A percentile compares a stretch with the other conserved stretches of the same genome.
Evolutionary conservation across 2,113 vertebrate genomes (phyloP).

Genomic region (Nyctereutes procyonoides): DNA sequence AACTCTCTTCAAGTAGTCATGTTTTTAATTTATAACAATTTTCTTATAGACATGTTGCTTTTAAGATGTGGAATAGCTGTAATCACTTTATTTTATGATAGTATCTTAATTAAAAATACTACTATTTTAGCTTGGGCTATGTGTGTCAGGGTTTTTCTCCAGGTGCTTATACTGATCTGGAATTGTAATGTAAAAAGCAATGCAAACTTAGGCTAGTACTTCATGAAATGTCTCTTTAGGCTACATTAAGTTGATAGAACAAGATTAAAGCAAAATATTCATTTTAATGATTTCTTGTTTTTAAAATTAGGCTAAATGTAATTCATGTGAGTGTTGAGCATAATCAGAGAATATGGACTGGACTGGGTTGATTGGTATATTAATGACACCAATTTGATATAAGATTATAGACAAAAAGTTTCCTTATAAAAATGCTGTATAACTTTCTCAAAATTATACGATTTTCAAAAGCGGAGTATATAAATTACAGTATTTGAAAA

Average conservation of each 20-base stretch:
- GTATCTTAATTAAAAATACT: slow-evolving; percentile 74
- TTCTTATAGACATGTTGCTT: slow-evolving; percentile 76
- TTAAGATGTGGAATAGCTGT: slow-evolving; percentile 72
- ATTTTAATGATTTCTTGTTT: slow-evolving; percentile 69
- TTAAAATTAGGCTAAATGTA: slow-evolving; percentile 69
- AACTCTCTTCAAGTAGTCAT: slow-evolving; percentile 72
- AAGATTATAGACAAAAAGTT: slow-evolving; percentile 65
- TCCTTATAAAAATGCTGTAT: slow-evolving; percentile 50
- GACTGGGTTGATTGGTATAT: slow-evolving; percentile 50
- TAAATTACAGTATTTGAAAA: slow-evolving; percentile 62
- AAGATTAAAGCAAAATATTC: slow-evolving; percentile 73
- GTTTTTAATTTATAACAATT: slow-evolving; percentile 76
- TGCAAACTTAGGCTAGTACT: slow-evolving; percentile 73
- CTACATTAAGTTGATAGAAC: slow-evolving; percentile 75
- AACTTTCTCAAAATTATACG: slow-evolving; percentile 60
- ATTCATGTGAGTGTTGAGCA: slow-evolving; percentile 64
- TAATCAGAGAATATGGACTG: slow-evolving; percentile 69
- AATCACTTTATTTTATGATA: slow-evolving; percentile 75
- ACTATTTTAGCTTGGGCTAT: slow-evolving; percentile 75
- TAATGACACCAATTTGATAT: slow-evolving; percentile 56
- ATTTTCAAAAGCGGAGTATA: slow-evolving; percentile 69
- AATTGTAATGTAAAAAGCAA: slow-evolving; percentile 79
- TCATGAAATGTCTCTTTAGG: slow-evolving; percentile 74
- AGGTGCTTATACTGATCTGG: slow-evolving; percentile 81
- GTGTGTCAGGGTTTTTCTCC: slow-evolving; percentile 78